Evolutionary conservation across 30 jellyfish, hydroid and myxozoan species (phyloP), one percentile per base, ranked within the genome.

Genomic region (Turritopsis dohrnii): DNA sequence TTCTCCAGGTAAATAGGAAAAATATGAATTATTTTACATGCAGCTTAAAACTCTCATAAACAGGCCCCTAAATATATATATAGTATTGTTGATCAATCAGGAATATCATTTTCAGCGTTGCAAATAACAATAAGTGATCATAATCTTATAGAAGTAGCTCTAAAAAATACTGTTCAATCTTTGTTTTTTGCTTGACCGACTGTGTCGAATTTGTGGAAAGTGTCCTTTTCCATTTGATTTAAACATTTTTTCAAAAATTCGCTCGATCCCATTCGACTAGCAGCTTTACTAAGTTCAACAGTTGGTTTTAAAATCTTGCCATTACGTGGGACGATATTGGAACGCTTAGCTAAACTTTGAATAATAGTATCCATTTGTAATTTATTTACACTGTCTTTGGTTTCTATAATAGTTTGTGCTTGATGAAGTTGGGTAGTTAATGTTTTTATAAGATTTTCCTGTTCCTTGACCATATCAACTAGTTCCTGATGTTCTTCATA

Each of bases 341-440:
- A 77, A 13, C 87, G 87, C 53, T 65, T 80, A 5, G 87, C 87
- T 28, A 80, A 71, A 52, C 87, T 80, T 25, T 52, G 54, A 13
- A 80, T 65, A 27, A 80, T 80, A 26, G 87, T 80, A 26, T 80
- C 83, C 21, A 80, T 71, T 53, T 80, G 87, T 21, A 80, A 53
- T 53, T 53, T 30, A n/a, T 80, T 81, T 16, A 80, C 65, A 81
- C 26, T 71, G n/a, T 80, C 87, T 80, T 80, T 41, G 21, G 53
- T 0, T 80, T 80, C 71, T 4, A 77, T n/a, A 1, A 23, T 19
- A 27, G 9, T 69, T 69, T 69, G 28, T 23, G 31, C 28, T 19
- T 69, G 77, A 27, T 69, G 28, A 8, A 69, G 77, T 69, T 69
- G 31, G 28, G 9, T 27, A 69, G 23, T n/a, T 69, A 69, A 69